These are phyloP conservation scores for Cheilosia variabilis DNA, from an alignment of 2,888 invertebrate species.

Conservation along the genomic window DNA sequence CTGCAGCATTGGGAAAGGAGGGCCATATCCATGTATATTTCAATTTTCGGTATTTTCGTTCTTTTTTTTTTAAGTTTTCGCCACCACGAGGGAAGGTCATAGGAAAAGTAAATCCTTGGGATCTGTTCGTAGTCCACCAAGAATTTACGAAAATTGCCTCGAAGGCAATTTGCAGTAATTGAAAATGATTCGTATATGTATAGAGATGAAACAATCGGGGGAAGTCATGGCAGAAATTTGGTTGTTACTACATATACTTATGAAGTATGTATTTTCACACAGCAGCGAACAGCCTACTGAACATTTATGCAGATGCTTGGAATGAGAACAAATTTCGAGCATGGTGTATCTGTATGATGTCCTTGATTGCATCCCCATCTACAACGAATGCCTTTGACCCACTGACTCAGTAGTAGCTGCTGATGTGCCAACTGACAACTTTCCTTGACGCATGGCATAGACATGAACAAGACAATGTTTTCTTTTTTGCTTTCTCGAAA, in stretches of 20 bases:
- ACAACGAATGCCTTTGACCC: constrained; percentile 57
- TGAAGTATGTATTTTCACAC: neutral
- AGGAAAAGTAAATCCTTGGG: constrained; percentile 6
- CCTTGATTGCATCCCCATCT: constrained; percentile 13
- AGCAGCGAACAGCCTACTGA: no score
- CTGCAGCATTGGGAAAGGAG: constrained; percentile 20
- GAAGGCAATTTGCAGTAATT: constrained; percentile 34
- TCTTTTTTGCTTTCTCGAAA: neutral
- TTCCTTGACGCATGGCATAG: constrained; percentile 11
- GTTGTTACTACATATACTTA: constrained; percentile 7
- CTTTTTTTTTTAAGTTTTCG: constrained; percentile 26
- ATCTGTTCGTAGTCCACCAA: constrained; percentile 15
- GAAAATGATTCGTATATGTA: constrained; percentile 24
- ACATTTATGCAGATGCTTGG: neutral
- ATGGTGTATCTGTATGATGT: neutral
- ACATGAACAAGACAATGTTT: neutral
- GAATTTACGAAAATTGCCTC: constrained; percentile 16
- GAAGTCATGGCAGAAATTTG: neutral
- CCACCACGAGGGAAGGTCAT: constrained; percentile 9
- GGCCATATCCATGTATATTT: constrained; percentile 15
- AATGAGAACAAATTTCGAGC: neutral
- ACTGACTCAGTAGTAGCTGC: constrained; percentile 57
- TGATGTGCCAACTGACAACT: constrained; percentile 37
- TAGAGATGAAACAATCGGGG: neutral
- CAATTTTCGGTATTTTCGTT: constrained; percentile 19